Conservation (phyloP, 2,113 vertebrate genomes). For the Syngnathoides biaculeatus region DNA sequence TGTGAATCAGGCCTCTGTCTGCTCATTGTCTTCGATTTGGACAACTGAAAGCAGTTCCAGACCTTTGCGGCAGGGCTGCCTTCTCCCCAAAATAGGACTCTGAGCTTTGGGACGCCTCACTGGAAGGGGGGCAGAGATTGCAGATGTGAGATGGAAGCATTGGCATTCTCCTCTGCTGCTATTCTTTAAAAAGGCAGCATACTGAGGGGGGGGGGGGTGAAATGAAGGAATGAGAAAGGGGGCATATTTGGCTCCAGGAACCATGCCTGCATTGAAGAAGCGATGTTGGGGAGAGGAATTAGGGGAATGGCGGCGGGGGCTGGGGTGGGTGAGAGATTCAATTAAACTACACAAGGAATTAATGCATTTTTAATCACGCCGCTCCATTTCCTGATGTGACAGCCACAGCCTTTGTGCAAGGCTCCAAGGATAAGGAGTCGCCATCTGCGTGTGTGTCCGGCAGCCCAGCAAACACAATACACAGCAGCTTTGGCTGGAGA, state of each 20-base stretch:
- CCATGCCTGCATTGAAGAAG: constrained; percentile 21
- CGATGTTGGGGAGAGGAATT: constrained; percentile 10
- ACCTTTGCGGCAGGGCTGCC: constrained; percentile 29
- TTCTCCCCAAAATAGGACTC: constrained; percentile 27
- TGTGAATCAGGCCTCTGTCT: neutral
- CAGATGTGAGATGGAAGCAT: constrained; percentile 37
- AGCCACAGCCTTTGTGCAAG: constrained; percentile 48
- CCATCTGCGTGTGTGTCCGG: constrained; percentile 15
- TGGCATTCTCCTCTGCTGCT: constrained; percentile 32
- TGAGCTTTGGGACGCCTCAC: constrained; percentile 19
- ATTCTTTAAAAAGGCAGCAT: constrained; percentile 28
- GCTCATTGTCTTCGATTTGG: neutral
- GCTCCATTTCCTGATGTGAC: constrained; percentile 53
- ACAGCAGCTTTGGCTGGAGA: constrained; percentile 33
- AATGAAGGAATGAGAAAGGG: constrained; percentile 13
- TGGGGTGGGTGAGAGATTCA: constrained; percentile 57
- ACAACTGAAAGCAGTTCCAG: constrained; percentile 2
- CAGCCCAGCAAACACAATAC: constrained; percentile 31
- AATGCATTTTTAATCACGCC: constrained; percentile 68
- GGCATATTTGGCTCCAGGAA: constrained; percentile 20
- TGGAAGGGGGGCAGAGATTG: constrained; percentile 19
- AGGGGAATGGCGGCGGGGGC: neutral
- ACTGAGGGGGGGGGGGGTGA: constrained; percentile 11
- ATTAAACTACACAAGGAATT: constrained; percentile 59
- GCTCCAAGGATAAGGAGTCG: constrained; percentile 28